Evolutionary conservation across 2,113 vertebrate species (phyloP).

Genomic region (Erythrolamprus reginae): DNA sequence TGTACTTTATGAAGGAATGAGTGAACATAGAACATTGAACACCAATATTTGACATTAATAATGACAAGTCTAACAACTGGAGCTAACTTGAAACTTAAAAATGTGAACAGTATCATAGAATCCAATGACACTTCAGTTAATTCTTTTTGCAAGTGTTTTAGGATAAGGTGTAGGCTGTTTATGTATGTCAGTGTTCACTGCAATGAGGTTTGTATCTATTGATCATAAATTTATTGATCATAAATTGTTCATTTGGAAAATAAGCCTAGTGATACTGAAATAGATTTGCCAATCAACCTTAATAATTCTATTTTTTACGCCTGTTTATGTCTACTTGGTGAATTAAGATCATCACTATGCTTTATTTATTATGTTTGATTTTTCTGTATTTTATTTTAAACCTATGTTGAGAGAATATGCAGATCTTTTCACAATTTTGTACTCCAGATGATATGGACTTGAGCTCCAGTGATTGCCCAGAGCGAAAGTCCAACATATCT

Average conservation of each 20-base stretch:
- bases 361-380: neutral
- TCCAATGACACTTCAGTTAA: neutral
- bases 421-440: neutral
- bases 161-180: neutral
- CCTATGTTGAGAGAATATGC: neutral
- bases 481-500: neutral
- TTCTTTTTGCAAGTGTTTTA: neutral
- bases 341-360: neutral
- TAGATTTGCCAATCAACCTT: neutral
- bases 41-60: neutral
- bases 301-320: neutral
- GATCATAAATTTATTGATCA: neutral
- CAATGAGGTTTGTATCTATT: neutral
- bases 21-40: neutral
- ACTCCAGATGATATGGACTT: neutral
- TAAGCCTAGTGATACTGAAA: neutral
- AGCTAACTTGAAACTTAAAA: neutral
- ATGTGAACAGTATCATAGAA: neutral
- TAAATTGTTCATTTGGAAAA: neutral
- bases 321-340: neutral
- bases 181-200: neutral
- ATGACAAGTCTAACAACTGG: neutral
- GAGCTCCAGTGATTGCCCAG: neutral
- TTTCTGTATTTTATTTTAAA: neutral
- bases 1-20: neutral